Base-by-base conservation (phyloP, 2,888 invertebrate species). In the Therioaphis trifolii region DNA sequence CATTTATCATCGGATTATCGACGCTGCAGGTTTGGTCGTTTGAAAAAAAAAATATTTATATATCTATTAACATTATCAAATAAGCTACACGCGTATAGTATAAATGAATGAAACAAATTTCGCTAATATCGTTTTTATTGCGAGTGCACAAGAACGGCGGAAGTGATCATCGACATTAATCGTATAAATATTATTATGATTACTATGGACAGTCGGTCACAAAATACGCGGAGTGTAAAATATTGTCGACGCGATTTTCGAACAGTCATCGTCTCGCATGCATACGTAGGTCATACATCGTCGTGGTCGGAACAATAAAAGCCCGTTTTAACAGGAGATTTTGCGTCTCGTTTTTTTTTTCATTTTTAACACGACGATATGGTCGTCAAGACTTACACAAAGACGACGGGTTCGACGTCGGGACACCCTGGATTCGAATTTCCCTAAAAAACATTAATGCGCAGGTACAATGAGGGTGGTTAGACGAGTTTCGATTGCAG, bases 401-500 rank as follows among this genome's bases (percentile, higher is more conserved):
- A n/a, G n/a, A n/a, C 61, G 61, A 11, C 27, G 24, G 9, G 21
- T 18, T 4, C 21, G 52, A 15, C 18, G 49, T 68, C 46, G 35
- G 78, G 27, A 15, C 58, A 29, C 43, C 71, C 46, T 58, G 43
- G 29, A 58, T 43, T 69, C 79, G 46, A 58, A 61, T 80, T 80
- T 71, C 58, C 71, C 72, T 61, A 72, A 82, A 82, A 72, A 82
- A 72, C 15, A 29, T 35, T 12, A 63, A 46, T 4, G 24, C 43
- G 63, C 61, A 46, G 24, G 61, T 11, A 12, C 80, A 71, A 63
- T 4, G 72, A 63, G 72, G 71, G 80, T 27, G 80, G 80, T 63
- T 40, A 18, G 80, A 72, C 61, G 61, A 63, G 72, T 72, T 82
- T 49, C 35, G 58, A 46, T 55, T 61, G 80, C 80, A 82, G 80